A percentile compares a stretch with the other conserved stretches of the same genome.
These are phyloP conservation scores for Troilus luridus DNA, from an alignment of 2,888 invertebrate species.

Conservation along the genomic window DNA sequence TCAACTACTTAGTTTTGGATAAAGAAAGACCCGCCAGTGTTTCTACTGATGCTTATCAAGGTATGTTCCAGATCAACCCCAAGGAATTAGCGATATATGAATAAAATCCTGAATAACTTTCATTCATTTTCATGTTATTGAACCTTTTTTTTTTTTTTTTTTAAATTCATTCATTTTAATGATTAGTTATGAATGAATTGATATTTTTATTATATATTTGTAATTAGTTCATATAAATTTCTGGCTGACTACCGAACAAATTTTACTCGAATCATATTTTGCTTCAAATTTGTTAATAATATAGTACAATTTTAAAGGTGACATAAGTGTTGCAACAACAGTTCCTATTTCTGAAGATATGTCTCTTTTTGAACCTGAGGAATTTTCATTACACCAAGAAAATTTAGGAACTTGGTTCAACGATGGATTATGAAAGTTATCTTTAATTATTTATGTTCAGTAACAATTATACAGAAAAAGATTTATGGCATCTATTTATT, in stretches of 20 bases:
- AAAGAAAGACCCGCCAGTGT: conserved; percentile 64
- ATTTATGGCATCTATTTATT: no score
- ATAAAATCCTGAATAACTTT: no score
- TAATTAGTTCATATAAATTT: no score
- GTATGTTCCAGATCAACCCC: background rate
- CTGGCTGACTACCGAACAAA: no score
- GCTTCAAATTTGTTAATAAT: no score
- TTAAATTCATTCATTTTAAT: no score
- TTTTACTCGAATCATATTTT: no score
- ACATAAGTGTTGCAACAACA: conserved; percentile 70
- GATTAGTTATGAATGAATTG: no score
- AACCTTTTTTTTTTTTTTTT: background rate
- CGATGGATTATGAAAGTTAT: no score
- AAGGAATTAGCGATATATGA: background rate
- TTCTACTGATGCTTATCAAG: conserved; percentile 68
- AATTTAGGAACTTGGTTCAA: conserved; percentile 54
- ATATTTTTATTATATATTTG: no score
- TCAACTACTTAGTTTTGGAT: background rate
- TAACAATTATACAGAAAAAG: no score
- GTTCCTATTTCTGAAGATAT: conserved; percentile 68
- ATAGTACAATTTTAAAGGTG: conserved; percentile 68
- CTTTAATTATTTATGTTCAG: no score
- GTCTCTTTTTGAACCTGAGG: conserved; percentile 67
- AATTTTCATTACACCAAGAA: conserved; percentile 22
- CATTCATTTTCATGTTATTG: background rate